These are phyloP conservation scores for Oreamnos americanus DNA, from an alignment of 2,113 vertebrate genomes.

Conservation along the genomic window DNA sequence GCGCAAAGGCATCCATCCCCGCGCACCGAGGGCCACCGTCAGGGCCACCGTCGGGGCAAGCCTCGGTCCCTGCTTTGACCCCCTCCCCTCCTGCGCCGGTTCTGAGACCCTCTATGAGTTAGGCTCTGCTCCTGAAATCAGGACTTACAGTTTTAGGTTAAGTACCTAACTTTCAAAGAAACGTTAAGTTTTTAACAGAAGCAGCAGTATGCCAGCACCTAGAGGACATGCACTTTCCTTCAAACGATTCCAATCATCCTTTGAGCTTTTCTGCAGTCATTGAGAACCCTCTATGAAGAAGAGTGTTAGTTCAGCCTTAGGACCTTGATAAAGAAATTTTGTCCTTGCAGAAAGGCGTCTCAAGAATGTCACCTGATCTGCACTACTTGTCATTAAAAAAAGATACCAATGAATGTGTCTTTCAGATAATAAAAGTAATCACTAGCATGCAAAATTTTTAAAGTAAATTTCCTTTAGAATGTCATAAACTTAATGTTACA, in stretches of 20 bases:
- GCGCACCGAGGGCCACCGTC: conserved; percentile 16
- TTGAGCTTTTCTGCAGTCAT: not conserved
- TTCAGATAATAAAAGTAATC: not conserved
- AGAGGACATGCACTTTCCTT: not conserved
- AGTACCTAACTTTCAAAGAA: not conserved
- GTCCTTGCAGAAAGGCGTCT: not conserved
- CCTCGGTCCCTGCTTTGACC: not conserved
- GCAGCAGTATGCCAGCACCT: not conserved
- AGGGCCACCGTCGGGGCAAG: conserved; percentile 34
- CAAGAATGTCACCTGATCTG: not conserved
- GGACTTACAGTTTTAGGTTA: not conserved
- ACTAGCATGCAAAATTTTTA: not conserved
- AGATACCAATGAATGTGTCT: not conserved
- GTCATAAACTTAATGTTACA: not conserved
- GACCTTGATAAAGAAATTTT: not conserved
- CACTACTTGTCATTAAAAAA: not conserved
- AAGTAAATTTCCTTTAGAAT: not conserved
- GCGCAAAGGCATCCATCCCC: conserved; percentile 33
- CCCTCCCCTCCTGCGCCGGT: not conserved
- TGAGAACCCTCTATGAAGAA: not conserved
- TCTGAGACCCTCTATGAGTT: conserved; percentile 47
- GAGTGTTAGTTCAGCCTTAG: not conserved
- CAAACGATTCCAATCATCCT: not conserved
- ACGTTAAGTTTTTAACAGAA: not conserved
- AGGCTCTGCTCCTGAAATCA: not conserved